phyloP scores from a whole-genome alignment of 2,888 invertebrate genomes.

The Emesis furor region DNA sequence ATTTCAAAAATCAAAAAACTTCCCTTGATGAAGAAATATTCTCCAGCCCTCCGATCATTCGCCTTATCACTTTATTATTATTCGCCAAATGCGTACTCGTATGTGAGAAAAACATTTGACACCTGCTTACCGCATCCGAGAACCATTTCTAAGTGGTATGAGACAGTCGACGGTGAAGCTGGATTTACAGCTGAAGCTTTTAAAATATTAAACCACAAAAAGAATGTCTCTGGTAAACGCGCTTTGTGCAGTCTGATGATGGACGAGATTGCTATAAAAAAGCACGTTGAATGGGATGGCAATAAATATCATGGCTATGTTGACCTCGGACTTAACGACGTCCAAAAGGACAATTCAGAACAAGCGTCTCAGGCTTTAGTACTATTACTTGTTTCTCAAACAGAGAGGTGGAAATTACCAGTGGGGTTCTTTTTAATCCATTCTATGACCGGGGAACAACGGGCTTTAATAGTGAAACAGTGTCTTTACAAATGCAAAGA shows the following conservation, averaged over 20 bases:
- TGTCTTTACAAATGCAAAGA: conserved; percentile 52
- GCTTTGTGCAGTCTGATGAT: conserved; percentile 59
- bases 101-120: conserved; percentile 28
- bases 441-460: conserved; percentile 51
- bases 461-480: conserved; percentile 41
- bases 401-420: conserved; percentile 59
- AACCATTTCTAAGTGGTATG: conserved; percentile 34
- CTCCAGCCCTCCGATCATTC: conserved; percentile 16
- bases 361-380: conserved; percentile 41
- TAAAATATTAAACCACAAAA: conserved; percentile 16
- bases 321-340: conserved; percentile 65
- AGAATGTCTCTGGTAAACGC: conserved; percentile 41
- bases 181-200: conserved; percentile 34
- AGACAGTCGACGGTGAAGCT: conserved; percentile 17
- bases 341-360: neutral
- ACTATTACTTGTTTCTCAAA: conserved; percentile 45
- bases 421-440: conserved; percentile 41
- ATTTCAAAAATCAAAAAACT: conserved; percentile 8
- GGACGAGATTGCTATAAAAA: conserved; percentile 76
- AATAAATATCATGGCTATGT: conserved; percentile 77
- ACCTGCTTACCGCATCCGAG: conserved; percentile 36
- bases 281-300: conserved; percentile 77
- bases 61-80: conserved; percentile 29
- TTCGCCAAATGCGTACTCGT: conserved; percentile 33
- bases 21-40: conserved; percentile 19